Conservation (phyloP, 2,888 invertebrate species). For the Heliconius ethilla region DNA sequence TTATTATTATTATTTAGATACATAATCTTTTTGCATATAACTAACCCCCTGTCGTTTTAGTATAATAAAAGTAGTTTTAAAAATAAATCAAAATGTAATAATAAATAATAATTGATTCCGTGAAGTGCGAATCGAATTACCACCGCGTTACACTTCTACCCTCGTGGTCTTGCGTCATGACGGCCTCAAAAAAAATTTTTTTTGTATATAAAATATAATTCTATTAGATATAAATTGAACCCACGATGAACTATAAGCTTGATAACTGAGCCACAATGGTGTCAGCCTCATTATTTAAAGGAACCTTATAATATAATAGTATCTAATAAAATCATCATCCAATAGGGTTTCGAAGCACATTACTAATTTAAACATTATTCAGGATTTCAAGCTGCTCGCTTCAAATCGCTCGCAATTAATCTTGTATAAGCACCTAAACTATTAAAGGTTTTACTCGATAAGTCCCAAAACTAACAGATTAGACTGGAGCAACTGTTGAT, state of each 20-base stretch:
- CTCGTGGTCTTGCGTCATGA: too few relatives aligned
- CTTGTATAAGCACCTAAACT: conserved; percentile 65
- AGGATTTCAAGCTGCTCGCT: conserved; percentile 52
- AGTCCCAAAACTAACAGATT: conserved; percentile 62
- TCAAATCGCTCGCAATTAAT: conserved; percentile 62
- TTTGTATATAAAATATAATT: neutral
- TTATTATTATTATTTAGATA: too few relatives aligned
- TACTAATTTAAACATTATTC: conserved; percentile 59
- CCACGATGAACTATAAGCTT: neutral
- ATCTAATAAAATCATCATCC: neutral
- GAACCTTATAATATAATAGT: neutral
- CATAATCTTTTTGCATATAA: neutral
- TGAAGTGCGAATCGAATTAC: too few relatives aligned
- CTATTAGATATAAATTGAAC: neutral
- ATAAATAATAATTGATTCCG: too few relatives aligned
- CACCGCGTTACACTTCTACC: too few relatives aligned
- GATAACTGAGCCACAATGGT: neutral
- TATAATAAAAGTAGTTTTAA: too few relatives aligned
- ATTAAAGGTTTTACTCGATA: conserved; percentile 66
- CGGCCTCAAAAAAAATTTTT: too few relatives aligned
- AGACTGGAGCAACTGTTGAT: conserved; percentile 63
- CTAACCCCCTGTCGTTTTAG: too few relatives aligned
- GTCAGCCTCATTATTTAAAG: neutral
- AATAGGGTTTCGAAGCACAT: conserved; percentile 47
- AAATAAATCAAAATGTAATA: too few relatives aligned